Percentiles rank a stretch among this genome's conserved stretches.
phyloP scores from a whole-genome alignment of 2,113 vertebrate genomes.

The Scolopax mira region DNA sequence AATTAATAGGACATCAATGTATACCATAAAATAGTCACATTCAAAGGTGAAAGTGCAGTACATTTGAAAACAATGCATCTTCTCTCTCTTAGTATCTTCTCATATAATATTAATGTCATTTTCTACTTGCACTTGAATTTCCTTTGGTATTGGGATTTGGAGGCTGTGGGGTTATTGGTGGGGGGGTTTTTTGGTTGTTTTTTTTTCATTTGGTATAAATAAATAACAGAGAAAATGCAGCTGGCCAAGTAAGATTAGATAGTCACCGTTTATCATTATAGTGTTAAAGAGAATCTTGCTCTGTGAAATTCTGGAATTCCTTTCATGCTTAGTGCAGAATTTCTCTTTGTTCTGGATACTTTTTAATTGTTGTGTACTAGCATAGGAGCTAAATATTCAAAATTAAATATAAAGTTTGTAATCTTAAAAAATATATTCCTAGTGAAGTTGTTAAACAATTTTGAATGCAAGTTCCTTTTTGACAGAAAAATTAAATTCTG shows the following conservation, averaged over 20 bases:
- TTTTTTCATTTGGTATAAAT: background rate
- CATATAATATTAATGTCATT: background rate
- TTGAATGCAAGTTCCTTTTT: background rate
- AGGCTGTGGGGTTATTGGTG: background rate
- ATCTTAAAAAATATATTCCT: background rate
- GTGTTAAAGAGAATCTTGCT: background rate
- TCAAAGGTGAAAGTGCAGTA: background rate
- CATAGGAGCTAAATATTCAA: background rate
- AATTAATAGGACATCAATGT: background rate
- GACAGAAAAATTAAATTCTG: background rate
- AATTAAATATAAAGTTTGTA: background rate
- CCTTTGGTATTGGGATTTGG: background rate
- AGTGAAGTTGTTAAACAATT: background rate
- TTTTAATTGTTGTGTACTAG: background rate
- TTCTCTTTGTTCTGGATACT: background rate
- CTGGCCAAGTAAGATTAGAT: slow-evolving; percentile 11
- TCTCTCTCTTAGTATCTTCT: background rate
- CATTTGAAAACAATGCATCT: background rate
- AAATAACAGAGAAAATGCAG: slow-evolving; percentile 38
- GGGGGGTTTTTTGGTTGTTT: background rate
- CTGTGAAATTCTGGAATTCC: slow-evolving; percentile 28
- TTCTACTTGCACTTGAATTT: background rate
- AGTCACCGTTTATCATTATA: background rate
- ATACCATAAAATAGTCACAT: background rate
- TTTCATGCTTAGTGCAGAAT: background rate